These are phyloP conservation scores for Tipula unca DNA, from an alignment of 2,888 invertebrate genomes.

Conservation along the genomic window DNA sequence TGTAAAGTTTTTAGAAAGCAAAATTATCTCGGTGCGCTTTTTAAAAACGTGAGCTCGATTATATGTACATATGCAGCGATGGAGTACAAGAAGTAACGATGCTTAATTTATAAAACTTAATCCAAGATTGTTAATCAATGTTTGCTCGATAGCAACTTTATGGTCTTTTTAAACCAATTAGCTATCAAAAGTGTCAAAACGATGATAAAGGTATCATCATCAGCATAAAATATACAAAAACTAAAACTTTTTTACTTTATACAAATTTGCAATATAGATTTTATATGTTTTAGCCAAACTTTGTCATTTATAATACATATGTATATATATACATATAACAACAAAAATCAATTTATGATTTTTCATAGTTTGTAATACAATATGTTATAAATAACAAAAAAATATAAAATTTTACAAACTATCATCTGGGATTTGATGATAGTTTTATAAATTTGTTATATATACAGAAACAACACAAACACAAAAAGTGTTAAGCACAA, in stretches of 20 bases:
- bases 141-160: not conserved
- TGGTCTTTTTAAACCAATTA: not conserved
- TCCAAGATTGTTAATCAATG: not conserved
- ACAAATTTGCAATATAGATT: not conserved
- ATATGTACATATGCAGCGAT: not conserved
- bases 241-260: not conserved
- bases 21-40: too few relatives aligned
- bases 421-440: not conserved
- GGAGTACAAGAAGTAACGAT: not conserved
- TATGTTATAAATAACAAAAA: not conserved
- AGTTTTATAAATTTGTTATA: not conserved
- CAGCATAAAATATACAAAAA: not conserved
- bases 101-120: not conserved
- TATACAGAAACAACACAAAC: not conserved
- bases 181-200: not conserved
- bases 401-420: not conserved
- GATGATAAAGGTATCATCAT: not conserved
- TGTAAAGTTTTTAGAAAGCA: too few relatives aligned
- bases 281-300: not conserved
- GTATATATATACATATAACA: too few relatives aligned
- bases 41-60: too few relatives aligned
- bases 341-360: not conserved
- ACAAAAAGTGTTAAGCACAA: not conserved
- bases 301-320: too few relatives aligned
- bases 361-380: not conserved